Evolutionary conservation across 2,797 vertebrate species (phyloP).

Genomic region (Hyperoplus lanceolatus): DNA sequence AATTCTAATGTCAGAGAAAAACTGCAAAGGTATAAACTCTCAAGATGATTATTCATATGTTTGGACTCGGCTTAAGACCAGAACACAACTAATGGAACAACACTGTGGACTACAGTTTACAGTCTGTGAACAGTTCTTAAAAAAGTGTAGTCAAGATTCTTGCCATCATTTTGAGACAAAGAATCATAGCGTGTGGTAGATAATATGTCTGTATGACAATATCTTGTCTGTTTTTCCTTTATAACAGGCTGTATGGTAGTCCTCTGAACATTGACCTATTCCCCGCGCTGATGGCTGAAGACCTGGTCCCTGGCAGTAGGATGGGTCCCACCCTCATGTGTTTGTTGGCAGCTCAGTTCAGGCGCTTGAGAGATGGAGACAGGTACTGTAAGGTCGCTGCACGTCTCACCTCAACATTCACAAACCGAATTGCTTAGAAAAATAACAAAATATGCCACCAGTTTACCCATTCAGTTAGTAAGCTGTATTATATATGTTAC

Average conservation of each 20-base stretch:
- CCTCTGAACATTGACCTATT: slow-evolving; percentile 96
- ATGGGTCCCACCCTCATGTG: slow-evolving; percentile 97
- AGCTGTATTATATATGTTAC: not conserved
- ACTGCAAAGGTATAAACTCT: slow-evolving; percentile 87
- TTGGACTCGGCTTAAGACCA: not conserved
- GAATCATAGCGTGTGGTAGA: too few relatives aligned
- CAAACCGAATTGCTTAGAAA: not conserved
- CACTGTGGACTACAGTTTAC: not conserved
- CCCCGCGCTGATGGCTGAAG: slow-evolving; percentile 97
- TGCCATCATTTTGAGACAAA: not conserved
- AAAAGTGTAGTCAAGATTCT: not conserved
- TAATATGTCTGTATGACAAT: not conserved
- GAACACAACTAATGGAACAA: not conserved
- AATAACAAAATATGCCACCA: not conserved
- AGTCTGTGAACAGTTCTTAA: not conserved
- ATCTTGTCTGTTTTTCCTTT: not conserved
- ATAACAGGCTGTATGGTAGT: slow-evolving; percentile 91
- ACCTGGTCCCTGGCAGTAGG: slow-evolving; percentile 94
- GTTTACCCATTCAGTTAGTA: not conserved
- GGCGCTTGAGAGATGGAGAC: slow-evolving; percentile 93
- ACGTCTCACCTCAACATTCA: not conserved
- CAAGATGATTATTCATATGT: not conserved
- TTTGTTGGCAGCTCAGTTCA: slow-evolving; percentile 92
- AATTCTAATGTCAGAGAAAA: slow-evolving; percentile 93
- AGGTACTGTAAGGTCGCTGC: slow-evolving; percentile 83